Percentiles rank a stretch among this genome's conserved stretches.
Evolutionary conservation across 2,888 invertebrate species (phyloP).

Genomic region (Cephus runcator): DNA sequence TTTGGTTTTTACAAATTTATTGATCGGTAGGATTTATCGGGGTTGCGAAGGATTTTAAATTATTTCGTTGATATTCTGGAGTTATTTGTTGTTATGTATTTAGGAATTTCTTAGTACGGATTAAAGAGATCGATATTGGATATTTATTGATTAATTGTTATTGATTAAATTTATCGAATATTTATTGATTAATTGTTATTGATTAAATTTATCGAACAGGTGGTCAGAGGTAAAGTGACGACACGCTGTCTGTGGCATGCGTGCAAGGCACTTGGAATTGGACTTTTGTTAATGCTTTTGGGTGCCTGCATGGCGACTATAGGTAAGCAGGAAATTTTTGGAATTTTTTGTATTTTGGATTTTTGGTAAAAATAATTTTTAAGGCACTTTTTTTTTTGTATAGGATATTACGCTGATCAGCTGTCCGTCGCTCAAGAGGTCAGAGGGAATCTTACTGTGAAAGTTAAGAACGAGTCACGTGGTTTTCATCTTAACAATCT

Average conservation of each 20-base stretch:
- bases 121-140: background rate
- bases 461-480: constrained; percentile 83
- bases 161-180: constrained; percentile 20
- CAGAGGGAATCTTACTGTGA: constrained; percentile 81
- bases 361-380: background rate
- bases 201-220: constrained; percentile 65
- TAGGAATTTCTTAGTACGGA: too few relatives aligned
- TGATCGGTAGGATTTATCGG: too few relatives aligned
- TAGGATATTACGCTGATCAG: constrained; percentile 87
- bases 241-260: constrained; percentile 94
- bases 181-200: background rate
- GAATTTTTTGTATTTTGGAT: background rate
- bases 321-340: constrained; percentile 69
- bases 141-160: background rate
- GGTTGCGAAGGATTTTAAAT: background rate
- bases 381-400: constrained; percentile 22
- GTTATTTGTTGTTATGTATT: too few relatives aligned
- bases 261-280: constrained; percentile 89
- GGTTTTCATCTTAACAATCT: constrained; percentile 89
- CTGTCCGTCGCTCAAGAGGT: constrained; percentile 82
- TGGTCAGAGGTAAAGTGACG: constrained; percentile 88
- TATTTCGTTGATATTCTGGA: background rate
- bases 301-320: constrained; percentile 94
- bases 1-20: too few relatives aligned
- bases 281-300: constrained; percentile 85